phyloP scores from a whole-genome alignment of 2,797 vertebrate genomes.

The Anas georgica region DNA sequence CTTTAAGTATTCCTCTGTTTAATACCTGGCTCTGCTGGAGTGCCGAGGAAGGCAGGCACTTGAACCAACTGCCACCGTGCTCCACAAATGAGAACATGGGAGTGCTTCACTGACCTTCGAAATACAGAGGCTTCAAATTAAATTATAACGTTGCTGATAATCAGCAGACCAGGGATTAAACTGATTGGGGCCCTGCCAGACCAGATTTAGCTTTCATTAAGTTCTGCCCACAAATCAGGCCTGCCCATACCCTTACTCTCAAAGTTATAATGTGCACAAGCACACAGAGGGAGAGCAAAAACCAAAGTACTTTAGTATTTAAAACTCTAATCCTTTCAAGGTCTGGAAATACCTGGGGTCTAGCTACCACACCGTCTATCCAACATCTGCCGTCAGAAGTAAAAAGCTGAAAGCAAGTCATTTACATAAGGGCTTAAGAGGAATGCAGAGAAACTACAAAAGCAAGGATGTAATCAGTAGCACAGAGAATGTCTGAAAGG shows the following conservation, averaged over 20 bases:
- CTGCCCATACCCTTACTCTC: conserved; percentile 21
- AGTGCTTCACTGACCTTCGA: conserved; percentile 45
- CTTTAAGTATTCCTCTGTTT: not conserved
- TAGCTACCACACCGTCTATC: not conserved
- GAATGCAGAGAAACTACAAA: conserved; percentile 26
- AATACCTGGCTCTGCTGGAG: not conserved
- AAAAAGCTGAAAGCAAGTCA: conserved; percentile 44
- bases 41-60: not conserved
- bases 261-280: not conserved
- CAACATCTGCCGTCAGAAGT: conserved; percentile 9
- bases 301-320: conserved; percentile 30
- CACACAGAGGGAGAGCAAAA: conserved; percentile 29
- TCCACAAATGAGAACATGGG: not conserved
- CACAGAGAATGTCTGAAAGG: conserved; percentile 35
- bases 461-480: conserved; percentile 10
- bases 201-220: conserved; percentile 66
- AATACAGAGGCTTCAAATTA: conserved; percentile 66
- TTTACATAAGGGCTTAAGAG: conserved; percentile 60
- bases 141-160: conserved; percentile 71
- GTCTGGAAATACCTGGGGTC: conserved; percentile 48
- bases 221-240: conserved; percentile 51
- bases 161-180: conserved; percentile 68
- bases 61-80: not conserved
- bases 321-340: conserved; percentile 55
- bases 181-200: conserved; percentile 59